Evolutionary conservation across 2,888 invertebrate species (phyloP), one percentile per base, ranked within the genome.

Genomic region (Pristionchus maxplancki): DNA sequence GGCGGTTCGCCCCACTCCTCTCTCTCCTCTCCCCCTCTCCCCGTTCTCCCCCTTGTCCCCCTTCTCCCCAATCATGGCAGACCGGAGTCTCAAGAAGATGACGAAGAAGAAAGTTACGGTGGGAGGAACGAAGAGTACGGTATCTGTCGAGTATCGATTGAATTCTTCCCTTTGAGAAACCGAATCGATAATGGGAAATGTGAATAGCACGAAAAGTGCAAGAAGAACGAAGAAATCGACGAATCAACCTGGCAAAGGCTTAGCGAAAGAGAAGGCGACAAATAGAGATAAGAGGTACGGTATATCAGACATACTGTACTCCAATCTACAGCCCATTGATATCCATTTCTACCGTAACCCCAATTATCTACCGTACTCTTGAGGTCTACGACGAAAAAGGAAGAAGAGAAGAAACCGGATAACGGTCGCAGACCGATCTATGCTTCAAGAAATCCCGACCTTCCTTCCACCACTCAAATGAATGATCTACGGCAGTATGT

Each of bases 211-310:
- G 20, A 31, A 34, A 67, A 67, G 67, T 67, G 34, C 34, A 34
- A 15, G 67, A 34, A 31, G 67, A 15, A 34, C 15, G 3, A 67
- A 67, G 67, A 67, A 67, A 34, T 67, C 67, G 31, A 67, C 31
- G 64, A n/a, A 1, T 28, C 24, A n/a, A n/a, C n/a, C 64, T 5
- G 34, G 67, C 31, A 67, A 67, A 67, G 31, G 6, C 9, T 9
- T n/a, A 9, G 24, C 58, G 24, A 58, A n/a, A n/a, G 58, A 58
- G 58, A 58, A 58, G 9, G 24, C 58, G 15, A 67, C 34, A 4
- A 67, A 11, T 13, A 67, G 31, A 64, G 64, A 64, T 31, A 67
- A 67, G 67, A 67, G 31, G 67, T 67, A 67, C 67, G 67, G 67
- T 67, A 67, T 13, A 17, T 9, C 15, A 31, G 3, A 31, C 11